phyloP scores from a whole-genome alignment of 1,140 invertebrate species.

The Pentalonia nigronervosa region DNA sequence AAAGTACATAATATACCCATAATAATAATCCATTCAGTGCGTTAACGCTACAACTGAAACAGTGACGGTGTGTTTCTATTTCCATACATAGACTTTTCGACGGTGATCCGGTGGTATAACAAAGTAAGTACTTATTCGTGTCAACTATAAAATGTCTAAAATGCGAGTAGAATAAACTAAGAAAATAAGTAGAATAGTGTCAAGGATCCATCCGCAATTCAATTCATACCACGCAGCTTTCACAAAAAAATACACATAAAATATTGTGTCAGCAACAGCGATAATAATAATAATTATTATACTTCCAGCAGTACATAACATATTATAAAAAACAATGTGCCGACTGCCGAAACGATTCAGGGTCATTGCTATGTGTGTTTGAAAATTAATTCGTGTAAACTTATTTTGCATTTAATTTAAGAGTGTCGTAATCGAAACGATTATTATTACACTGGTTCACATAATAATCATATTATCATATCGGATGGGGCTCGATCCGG shows the following conservation, averaged over 20 bases:
- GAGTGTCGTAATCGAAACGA: background rate
- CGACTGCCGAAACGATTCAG: conserved; percentile 1
- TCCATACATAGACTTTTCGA: background rate
- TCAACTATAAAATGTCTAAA: conserved; percentile 32
- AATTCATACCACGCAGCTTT: conserved; percentile 43
- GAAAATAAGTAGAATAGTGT: conserved; percentile 10
- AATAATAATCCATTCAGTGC: background rate
- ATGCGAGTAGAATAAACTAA: background rate
- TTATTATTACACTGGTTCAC: background rate
- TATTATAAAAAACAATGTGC: conserved; percentile 12
- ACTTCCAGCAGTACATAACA: background rate
- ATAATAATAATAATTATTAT: background rate
- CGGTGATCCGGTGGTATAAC: background rate
- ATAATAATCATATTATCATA: background rate
- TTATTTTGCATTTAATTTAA: conserved; percentile 11
- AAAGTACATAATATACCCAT: background rate
- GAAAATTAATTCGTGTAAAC: conserved; percentile 16
- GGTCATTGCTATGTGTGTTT: conserved; percentile 6
- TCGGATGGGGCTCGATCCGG: background rate
- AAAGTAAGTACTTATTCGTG: background rate
- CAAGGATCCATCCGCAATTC: conserved; percentile 42
- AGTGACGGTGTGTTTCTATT: background rate
- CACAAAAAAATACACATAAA: conserved; percentile 8
- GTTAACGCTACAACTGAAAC: background rate
- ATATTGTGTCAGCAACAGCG: background rate